Evolutionary conservation across 2,797 vertebrate species (phyloP), one percentile per base, ranked within the genome.

Genomic region (Sebastes oblongus): DNA sequence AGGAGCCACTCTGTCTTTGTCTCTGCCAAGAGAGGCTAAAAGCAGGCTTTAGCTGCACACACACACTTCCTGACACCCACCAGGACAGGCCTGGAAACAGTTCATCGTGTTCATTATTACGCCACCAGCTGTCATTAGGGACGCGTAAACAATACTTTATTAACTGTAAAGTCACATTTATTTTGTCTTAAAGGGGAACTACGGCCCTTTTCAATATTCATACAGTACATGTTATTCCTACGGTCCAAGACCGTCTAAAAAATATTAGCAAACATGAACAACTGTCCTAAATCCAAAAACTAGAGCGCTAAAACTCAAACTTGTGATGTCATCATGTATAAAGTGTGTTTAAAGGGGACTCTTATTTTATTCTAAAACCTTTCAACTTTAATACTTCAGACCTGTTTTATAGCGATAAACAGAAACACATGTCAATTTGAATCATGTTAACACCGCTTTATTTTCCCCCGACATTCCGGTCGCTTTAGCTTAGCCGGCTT

Each of bases 91-190:
- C 39, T 16, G 14, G 39, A 42, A 42, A 16, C 39, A 42, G 39
- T 82, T 79, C 27, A 88, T 80, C 75, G 56, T 58, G 42, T 82
- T 77, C 27, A 86, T 80, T 73, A 64, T 58, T 22, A 64, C 20
- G 1, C 61, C 46, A 34, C 46, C 61, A 59, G 81, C 79, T 56
- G 68, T 75, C 72, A 74, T 76, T 42, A 81, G 34, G 32, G 22
- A 58, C 25, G 3, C 5, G 30, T 25, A 36, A 13, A 29, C 75
- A 8, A 29, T 13, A 30, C 56, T 64, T 55, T 14, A 55, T 75
- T 85, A 27, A 70, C 50, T 78, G 25, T 78, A 72, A 75, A 39
- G 22, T 13, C 58, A 8, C 18, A 14, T 25, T 58, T 18, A 25
- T 60, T 61, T 69, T 46, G 18, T 27, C 29, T 32, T 32, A 14